These are phyloP conservation scores for Styela clava DNA, from an alignment of 23 tunicate species.

Conservation along the genomic window DNA sequence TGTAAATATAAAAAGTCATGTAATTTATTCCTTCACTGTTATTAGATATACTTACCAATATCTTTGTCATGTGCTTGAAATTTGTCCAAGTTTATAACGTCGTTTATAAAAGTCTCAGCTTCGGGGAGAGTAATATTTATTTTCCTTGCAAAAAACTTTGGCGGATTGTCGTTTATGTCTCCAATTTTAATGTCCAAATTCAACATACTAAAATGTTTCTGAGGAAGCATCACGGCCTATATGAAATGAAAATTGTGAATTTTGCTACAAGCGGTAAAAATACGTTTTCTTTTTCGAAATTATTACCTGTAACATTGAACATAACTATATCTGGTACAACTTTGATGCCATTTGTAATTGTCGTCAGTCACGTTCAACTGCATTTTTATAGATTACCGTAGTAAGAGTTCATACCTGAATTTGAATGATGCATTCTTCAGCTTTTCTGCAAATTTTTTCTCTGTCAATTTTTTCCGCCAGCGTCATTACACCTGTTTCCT, in stretches of 20 bases:
- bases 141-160: constrained; percentile 26
- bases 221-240: constrained; percentile 14
- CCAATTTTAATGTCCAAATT: constrained; percentile 51
- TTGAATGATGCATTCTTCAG: constrained; percentile 34
- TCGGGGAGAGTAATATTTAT: constrained; percentile 35
- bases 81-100: constrained; percentile 41
- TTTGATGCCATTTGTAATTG: too few species aligned
- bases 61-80: constrained; percentile 50
- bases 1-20: too few species aligned
- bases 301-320: too few species aligned
- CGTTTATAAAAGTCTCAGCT: constrained; percentile 17
- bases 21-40: too few species aligned
- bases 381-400: too few species aligned
- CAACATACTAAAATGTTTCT: constrained; percentile 17
- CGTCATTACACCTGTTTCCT: constrained; percentile 29
- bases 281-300: too few species aligned
- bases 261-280: too few species aligned
- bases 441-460: constrained; percentile 45
- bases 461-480: constrained; percentile 54
- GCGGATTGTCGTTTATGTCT: constrained; percentile 78
- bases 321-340: too few species aligned
- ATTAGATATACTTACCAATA: constrained; percentile 51
- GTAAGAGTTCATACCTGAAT: constrained; percentile 28
- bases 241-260: neutral
- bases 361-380: too few species aligned